Conservation (phyloP, 1,140 invertebrate genomes). For the Catajapyx aquilonaris region DNA sequence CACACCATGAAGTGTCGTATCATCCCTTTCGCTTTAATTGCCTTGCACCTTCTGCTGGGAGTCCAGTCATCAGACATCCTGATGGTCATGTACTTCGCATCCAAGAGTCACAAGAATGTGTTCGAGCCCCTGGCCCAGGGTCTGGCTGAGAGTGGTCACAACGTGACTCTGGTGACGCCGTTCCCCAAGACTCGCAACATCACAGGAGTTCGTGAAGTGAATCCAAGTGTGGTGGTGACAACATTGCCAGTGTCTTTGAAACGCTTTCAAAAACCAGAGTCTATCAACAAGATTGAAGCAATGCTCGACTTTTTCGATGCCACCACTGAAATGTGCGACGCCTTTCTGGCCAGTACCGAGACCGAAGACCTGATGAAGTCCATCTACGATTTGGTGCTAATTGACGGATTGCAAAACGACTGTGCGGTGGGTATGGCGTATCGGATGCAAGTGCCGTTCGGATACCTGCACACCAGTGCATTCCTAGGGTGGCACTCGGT, state of each 20-base stretch:
- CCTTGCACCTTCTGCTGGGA: slow-evolving; percentile 3
- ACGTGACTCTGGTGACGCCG: slow-evolving; percentile 36
- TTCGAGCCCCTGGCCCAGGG: slow-evolving; percentile 37
- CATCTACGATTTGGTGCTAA: too few species aligned
- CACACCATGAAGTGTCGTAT: too few species aligned
- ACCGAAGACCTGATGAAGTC: too few species aligned
- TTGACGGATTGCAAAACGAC: too few species aligned
- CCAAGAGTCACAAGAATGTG: slow-evolving; percentile 44
- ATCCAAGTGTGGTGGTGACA: too few species aligned
- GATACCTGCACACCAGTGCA: too few species aligned
- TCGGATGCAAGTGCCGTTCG: too few species aligned
- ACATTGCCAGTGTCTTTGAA: slow-evolving; percentile 5
- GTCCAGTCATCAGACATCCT: too few species aligned
- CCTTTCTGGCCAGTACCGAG: slow-evolving; percentile 15
- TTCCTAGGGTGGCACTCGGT: too few species aligned
- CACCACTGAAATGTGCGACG: slow-evolving; percentile 17
- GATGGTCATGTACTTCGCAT: slow-evolving; percentile 35
- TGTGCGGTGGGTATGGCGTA: too few species aligned
- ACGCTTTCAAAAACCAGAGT: not conserved
- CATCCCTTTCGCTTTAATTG: too few species aligned
- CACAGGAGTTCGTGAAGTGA: too few species aligned
- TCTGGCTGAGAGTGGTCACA: slow-evolving; percentile 36
- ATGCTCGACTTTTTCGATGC: not conserved
- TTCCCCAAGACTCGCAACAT: slow-evolving; percentile 10
- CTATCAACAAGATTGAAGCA: not conserved